Conservation (phyloP, 1,140 invertebrate genomes). For the Mamestra configurata region DNA sequence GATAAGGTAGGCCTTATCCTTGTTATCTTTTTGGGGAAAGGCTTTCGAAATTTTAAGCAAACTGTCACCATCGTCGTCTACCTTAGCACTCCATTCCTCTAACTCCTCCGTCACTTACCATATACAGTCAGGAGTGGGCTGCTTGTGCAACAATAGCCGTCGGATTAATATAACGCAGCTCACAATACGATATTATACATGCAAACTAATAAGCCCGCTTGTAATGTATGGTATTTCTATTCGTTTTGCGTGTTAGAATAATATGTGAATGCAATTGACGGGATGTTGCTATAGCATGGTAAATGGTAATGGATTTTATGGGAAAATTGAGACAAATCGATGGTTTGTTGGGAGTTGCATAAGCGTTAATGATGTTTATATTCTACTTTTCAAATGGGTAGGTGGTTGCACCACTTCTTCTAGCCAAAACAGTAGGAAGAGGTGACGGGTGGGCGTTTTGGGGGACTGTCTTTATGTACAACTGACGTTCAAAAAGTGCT, state of each 20-base stretch:
- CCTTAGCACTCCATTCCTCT: not conserved
- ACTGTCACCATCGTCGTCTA: too few relatives aligned
- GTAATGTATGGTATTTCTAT: conserved; percentile 29
- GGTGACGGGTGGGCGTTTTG: too few relatives aligned
- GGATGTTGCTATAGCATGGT: not conserved
- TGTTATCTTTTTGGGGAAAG: too few relatives aligned
- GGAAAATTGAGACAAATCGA: not conserved
- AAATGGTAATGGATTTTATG: not conserved
- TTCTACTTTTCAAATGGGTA: too few relatives aligned
- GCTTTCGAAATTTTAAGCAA: too few relatives aligned
- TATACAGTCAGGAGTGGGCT: conserved; percentile 31
- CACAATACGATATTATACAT: conserved; percentile 44
- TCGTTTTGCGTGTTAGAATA: not conserved
- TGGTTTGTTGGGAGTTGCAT: not conserved
- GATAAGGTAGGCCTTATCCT: too few relatives aligned
- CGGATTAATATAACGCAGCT: conserved; percentile 35
- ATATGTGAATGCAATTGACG: not conserved
- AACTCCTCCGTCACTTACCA: not conserved
- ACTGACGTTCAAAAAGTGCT: too few relatives aligned
- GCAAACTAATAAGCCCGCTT: conserved; percentile 26
- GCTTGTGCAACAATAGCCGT: conserved; percentile 39
- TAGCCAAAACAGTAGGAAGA: too few relatives aligned
- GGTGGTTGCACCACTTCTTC: too few relatives aligned
- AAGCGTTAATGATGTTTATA: too few relatives aligned
- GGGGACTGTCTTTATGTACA: too few relatives aligned